phyloP scores from a whole-genome alignment of 2,797 vertebrate species.

The Delichon dasypus region DNA sequence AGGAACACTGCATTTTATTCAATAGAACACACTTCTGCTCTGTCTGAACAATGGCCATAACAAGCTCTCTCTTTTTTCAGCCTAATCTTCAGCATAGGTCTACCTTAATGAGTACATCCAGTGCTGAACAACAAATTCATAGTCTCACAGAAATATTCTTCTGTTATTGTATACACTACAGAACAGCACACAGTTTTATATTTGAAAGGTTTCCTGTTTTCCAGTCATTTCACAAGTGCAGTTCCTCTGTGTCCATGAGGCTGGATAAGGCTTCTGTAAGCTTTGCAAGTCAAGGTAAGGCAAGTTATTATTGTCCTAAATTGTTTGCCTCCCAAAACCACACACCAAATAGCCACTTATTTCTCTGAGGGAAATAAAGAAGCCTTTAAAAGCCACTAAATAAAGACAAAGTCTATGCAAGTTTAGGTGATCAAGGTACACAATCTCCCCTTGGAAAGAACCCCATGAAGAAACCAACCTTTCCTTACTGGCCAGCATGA shows the following conservation, averaged over 20 bases:
- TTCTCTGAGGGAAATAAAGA: not conserved
- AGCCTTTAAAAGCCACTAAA: not conserved
- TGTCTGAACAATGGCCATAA: not conserved
- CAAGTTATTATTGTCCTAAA: not conserved
- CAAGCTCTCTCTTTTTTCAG: not conserved
- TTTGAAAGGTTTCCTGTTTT: not conserved
- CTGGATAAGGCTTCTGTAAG: not conserved
- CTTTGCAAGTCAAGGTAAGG: not conserved
- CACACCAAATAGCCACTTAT: not conserved
- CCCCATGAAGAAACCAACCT: accelerated
- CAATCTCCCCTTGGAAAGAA: not conserved
- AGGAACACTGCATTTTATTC: not conserved
- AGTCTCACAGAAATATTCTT: not conserved
- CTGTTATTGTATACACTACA: not conserved
- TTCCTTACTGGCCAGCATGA: not conserved
- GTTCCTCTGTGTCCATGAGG: not conserved
- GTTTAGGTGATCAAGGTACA: not conserved
- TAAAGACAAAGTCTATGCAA: not conserved
- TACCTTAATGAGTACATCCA: not conserved
- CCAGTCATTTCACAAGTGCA: not conserved
- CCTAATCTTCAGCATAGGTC: not conserved
- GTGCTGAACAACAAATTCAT: not conserved
- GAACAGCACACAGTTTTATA: accelerated
- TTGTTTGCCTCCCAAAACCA: not conserved
- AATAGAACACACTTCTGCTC: not conserved